A percentile compares a stretch with the other conserved stretches of the same genome.
Evolutionary conservation across 1,140 invertebrate species (phyloP).

Genomic region (Acromyrmex charruanus): DNA sequence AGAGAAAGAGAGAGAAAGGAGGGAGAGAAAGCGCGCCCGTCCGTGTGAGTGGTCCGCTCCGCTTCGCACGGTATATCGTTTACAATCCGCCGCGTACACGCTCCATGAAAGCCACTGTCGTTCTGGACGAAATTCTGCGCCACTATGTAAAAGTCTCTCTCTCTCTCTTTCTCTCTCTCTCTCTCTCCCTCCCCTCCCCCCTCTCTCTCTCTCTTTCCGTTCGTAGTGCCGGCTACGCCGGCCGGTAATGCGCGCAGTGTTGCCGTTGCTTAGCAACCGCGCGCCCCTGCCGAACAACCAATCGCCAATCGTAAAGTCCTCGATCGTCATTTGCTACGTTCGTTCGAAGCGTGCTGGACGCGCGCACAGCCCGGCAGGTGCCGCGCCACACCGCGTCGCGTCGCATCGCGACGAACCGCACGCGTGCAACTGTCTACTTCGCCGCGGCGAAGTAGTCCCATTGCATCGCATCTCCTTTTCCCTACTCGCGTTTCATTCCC

Average conservation of each 20-base stretch:
- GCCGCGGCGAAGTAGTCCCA: slow-evolving; percentile 67
- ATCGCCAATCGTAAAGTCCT: not conserved
- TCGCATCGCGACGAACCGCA: not conserved
- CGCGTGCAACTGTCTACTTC: not conserved
- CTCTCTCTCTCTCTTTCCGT: not conserved
- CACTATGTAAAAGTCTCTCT: slow-evolving; percentile 30
- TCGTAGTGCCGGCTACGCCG: slow-evolving; percentile 71
- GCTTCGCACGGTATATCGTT: slow-evolving; percentile 20
- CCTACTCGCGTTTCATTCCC: not conserved
- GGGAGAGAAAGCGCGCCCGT: slow-evolving; percentile 49
- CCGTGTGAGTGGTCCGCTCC: slow-evolving; percentile 17
- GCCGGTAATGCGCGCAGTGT: slow-evolving; percentile 81
- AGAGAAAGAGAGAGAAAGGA: slow-evolving; percentile 33
- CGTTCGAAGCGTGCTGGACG: not conserved
- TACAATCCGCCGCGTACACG: slow-evolving; percentile 69
- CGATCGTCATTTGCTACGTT: slow-evolving; percentile 31
- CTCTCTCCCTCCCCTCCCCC: not conserved
- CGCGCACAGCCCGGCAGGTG: slow-evolving; percentile 67
- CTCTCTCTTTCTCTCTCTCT: not conserved
- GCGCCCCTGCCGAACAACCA: slow-evolving; percentile 63
- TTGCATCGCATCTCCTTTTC: not conserved
- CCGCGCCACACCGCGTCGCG: slow-evolving; percentile 40
- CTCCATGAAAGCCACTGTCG: slow-evolving; percentile 80
- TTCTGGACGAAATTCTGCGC: slow-evolving; percentile 75
- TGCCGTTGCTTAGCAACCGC: slow-evolving; percentile 82